Evolutionary conservation across 30 jellyfish, hydroid and myxozoan genomes (phyloP), one percentile per base, ranked within the genome.

Genomic region (Aurelia coerulea): DNA sequence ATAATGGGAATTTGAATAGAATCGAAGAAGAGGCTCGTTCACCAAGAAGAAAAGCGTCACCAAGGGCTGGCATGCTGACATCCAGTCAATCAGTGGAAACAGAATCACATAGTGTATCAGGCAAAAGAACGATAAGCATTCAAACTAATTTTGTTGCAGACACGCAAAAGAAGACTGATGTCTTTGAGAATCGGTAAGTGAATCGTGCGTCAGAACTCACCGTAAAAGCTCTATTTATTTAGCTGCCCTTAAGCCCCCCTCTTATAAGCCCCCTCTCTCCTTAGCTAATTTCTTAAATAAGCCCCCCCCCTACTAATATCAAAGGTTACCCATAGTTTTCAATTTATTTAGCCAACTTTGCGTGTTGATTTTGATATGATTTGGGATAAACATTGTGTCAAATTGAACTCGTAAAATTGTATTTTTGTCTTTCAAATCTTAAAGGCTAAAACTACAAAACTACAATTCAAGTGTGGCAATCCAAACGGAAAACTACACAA

Each of bases 11-110:
- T 53, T 88, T 93, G 33, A 89, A 64, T 14, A 70, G 92, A 70
- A 87, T 93, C 73, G 98, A 93, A 31, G 98, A 87, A 64, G 97
- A 87, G 78, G 91, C 88, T 49, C 86, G 87, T 60, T 73, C 90
- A 5, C 91, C 91, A 46, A 54, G 97, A 53, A 62, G 89, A 32
- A 58, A 53, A 53, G 68, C 42, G n/a, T 64, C 86, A 8, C 86
- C 81, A n/a, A 65, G 96, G 56, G 76, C 68, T 52, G 89, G 80
- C 62, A 60, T 34, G 17, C 77, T 63, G 35, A 53, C 75, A 15
- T 33, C 88, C 11, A 69, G 78, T 67, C 81, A 86, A 53, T 49
- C 50, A 7, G 87, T 31, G 54, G 74, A 62, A 12, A 8, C 87
- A 17, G 76, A 58, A 31, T 18, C 86, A 1, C 71, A 34, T 35